Evolutionary conservation across 2,113 vertebrate genomes (phyloP).

Genomic region (Ceyx cyanopectus): DNA sequence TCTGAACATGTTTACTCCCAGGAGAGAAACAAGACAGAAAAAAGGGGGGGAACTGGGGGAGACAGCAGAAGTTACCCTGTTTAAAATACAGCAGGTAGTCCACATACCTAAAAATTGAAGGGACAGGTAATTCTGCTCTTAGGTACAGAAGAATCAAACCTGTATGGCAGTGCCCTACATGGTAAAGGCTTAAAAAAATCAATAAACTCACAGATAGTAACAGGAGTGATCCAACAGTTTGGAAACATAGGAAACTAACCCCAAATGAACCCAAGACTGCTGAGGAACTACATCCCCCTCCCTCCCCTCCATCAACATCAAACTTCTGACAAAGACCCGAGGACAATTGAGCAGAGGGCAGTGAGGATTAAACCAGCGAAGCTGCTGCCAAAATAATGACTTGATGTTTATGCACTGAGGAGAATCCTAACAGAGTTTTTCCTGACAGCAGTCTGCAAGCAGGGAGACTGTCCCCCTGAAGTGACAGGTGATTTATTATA

Average conservation of each 20-base stretch:
- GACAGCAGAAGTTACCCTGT: neutral
- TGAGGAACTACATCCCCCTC: neutral
- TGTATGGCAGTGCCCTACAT: neutral
- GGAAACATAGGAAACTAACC: neutral
- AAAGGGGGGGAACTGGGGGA: fast-evolving
- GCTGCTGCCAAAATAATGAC: neutral
- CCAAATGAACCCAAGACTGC: neutral
- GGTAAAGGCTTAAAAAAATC: neutral
- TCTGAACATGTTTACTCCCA: neutral
- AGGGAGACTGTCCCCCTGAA: neutral
- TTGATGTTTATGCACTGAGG: neutral
- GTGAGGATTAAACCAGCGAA: neutral
- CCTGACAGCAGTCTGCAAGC: neutral
- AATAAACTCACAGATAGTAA: neutral
- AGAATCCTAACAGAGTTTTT: neutral
- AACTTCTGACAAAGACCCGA: neutral
- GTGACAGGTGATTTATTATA: fast-evolving
- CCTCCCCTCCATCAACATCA: neutral
- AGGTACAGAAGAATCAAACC: neutral
- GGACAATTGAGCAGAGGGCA: neutral
- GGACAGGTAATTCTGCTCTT: neutral
- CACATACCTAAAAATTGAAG: neutral
- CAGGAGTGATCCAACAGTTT: neutral
- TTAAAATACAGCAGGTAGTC: neutral
- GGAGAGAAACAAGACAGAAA: neutral